Conservation (phyloP, 2,888 invertebrate genomes). For the Phyto melanocephala region DNA sequence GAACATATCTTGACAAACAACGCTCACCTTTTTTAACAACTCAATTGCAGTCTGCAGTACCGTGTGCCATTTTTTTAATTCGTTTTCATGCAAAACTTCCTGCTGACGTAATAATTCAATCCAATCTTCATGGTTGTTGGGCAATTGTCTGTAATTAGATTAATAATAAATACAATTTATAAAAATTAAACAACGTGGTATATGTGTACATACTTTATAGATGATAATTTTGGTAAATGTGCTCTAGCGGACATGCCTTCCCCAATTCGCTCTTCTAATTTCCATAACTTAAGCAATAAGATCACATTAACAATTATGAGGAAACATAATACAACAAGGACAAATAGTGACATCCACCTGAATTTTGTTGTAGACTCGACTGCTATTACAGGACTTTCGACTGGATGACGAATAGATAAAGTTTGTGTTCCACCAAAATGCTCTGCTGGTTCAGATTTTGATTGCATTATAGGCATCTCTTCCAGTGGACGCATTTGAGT, state of each 20-base stretch:
- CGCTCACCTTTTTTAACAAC: constrained; percentile 86
- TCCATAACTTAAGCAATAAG: constrained; percentile 91
- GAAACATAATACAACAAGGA: constrained; percentile 81
- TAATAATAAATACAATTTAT: not conserved
- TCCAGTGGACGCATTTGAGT: constrained; percentile 75
- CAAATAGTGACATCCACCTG: constrained; percentile 78
- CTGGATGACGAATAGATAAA: constrained; percentile 42
- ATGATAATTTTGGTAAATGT: constrained; percentile 74
- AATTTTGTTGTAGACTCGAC: constrained; percentile 70
- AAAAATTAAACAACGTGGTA: not conserved
- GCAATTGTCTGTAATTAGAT: constrained; percentile 81
- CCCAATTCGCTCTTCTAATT: constrained; percentile 82
- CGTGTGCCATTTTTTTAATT: constrained; percentile 90
- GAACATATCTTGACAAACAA: constrained; percentile 77
- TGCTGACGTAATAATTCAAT: constrained; percentile 88
- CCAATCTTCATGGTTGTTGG: constrained; percentile 90
- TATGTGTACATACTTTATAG: constrained; percentile 72
- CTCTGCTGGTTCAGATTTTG: constrained; percentile 64
- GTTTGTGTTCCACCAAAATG: constrained; percentile 59
- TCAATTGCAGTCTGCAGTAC: constrained; percentile 86
- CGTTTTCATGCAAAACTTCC: constrained; percentile 87
- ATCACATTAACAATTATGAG: constrained; percentile 87
- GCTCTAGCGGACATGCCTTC: constrained; percentile 74
- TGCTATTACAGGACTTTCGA: constrained; percentile 35
- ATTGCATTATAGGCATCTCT: constrained; percentile 67